These are phyloP conservation scores for Dicrostonyx torquatus DNA, from an alignment of 2,797 vertebrate species.

Conservation along the genomic window DNA sequence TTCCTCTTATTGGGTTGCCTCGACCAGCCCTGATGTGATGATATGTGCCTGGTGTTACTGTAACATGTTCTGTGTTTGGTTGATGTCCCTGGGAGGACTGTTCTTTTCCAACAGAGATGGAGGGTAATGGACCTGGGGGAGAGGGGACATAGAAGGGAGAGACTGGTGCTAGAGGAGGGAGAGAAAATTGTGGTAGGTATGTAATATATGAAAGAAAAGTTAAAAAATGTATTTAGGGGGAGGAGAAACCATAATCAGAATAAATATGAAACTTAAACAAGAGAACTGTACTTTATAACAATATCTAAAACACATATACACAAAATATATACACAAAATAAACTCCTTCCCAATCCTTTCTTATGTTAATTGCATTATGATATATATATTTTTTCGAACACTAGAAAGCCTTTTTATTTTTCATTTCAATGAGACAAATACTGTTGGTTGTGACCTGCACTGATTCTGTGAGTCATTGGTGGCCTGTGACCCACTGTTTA, in stretches of 20 bases:
- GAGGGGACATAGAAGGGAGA: not conserved
- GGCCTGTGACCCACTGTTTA: not conserved
- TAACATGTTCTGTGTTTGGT: not conserved
- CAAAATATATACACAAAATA: not conserved
- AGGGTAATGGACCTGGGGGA: not conserved
- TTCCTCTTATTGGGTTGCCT: not conserved
- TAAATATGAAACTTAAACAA: not conserved
- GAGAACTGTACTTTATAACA: not conserved
- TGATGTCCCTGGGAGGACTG: not conserved
- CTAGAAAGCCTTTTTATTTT: not conserved
- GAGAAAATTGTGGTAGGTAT: not conserved
- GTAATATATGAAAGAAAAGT: not conserved
- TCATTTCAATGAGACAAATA: not conserved
- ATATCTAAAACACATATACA: not conserved
- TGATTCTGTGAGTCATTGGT: not conserved
- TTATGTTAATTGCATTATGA: not conserved
- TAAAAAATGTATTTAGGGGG: not conserved
- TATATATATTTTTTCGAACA: not conserved
- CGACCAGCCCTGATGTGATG: not conserved
- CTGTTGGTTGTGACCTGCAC: not conserved
- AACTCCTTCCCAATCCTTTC: not conserved
- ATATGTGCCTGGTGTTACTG: not conserved
- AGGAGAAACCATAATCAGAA: not conserved
- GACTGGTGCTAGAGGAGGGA: too few relatives aligned
- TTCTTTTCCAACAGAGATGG: not conserved